Base-by-base conservation (phyloP, 2,797 vertebrate genomes). In the Characodon lateralis region DNA sequence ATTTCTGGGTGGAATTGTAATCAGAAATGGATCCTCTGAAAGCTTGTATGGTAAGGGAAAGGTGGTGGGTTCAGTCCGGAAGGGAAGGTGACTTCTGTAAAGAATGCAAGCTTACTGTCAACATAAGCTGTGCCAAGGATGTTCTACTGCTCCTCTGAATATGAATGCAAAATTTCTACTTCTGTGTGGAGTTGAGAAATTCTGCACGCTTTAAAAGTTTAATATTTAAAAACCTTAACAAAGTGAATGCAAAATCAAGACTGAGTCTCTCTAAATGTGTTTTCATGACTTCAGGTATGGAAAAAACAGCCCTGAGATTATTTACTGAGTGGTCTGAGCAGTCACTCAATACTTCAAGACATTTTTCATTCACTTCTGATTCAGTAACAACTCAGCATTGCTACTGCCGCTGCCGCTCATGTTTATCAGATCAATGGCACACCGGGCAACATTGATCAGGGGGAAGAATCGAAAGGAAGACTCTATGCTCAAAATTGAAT, bases 1-100 rank as follows among this genome's bases (percentile, higher is more conserved):
- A 90, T 93, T 94, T 94, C 91, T 91, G 87, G 87, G 89, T 72
- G 91, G 92, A 94, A 92, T 92, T 93, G 81, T 91, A 95, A 94
- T 93, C 89, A 88, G 89, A 93, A 92, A 93, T 88, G 92, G 88
- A 94, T 93, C 90, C 88, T 84, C 75, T 76, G 90, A 89, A 89
- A 81, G 85, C 87, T 87, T 86, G 87, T 89, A 89, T 83, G 74
- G 89, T 84, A 76, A 79, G 73, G 88, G 81, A 82, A 76, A 71
- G 75, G 53, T 43, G 74, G 39, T 39, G 72, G 78, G 77, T 39
- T 53, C 53, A 51, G 75, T 48, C 58, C 56, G 65, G 66, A 85
- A 79, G 73, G 84, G 83, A 84, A 79, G 87, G 81, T 66, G 81
- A 86, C 81, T 81, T 83, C 83, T 89, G 83, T 83, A 90, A 90